Base-by-base conservation (phyloP, 2,113 vertebrate genomes). In the Galemys pyrenaicus region DNA sequence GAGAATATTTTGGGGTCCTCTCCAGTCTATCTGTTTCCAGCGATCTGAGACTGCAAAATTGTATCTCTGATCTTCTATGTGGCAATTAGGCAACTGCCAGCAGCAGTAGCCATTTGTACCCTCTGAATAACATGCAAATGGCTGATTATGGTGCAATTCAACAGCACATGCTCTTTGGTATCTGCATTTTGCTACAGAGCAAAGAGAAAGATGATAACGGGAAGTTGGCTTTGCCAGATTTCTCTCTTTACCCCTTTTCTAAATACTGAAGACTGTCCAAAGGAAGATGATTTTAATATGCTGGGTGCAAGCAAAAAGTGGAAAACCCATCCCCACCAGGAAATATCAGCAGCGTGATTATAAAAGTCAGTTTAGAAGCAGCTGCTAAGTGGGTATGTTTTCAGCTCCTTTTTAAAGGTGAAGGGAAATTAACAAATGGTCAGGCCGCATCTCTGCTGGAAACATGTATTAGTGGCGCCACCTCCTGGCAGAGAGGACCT, bases 381-480 rank as follows among this genome's bases (percentile, higher is more conserved):
- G 77, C 56, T 74, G 83, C 39, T 35, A 26, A 64, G 49, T 28
- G 65, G 75, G 39, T 17, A 51, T 3, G 67, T 65, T 81, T 37
- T 80, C 44, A 58, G 37, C 30, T 62, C 20, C 41, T 32, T 62
- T 44, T 67, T 10, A 30, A 81, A 65, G 54, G 44, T 0, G 24
- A 62, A 49, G 5, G 54, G 39, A 62, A 19, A 28, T 15, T 35
- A 28, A 28, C 78, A 88, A 86, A 89, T 9, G 74, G 91, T 26
- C 73, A 12, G 16, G 11, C 56, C 44, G 0, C 46, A 0, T 28
- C 39, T 60, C 39, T 19, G 56, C 15, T 5, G 44, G 83, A 87
- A 95, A 92, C 58, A 6, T 7, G 89, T 62, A 35, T 62, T 15
- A 16, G 67, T 92, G 93, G 94, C 58, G 96, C 97, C 97, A 91